Base-by-base conservation (phyloP, 2,888 invertebrate species). In the Ormyrus rosae region DNA sequence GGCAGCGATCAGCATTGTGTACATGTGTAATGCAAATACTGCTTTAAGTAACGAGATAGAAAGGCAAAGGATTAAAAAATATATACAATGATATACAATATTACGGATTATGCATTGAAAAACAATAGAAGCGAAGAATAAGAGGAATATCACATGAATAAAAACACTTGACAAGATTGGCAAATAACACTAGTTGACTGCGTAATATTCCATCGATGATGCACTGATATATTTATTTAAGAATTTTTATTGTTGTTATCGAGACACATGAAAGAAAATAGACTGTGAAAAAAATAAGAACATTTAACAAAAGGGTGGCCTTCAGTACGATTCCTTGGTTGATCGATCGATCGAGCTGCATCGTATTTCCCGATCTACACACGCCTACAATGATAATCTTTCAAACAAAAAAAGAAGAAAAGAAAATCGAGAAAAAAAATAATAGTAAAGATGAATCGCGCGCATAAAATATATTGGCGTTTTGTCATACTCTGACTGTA, bases 231-330 rank as follows among this genome's bases (percentile, higher is more conserved):
- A 89, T 89, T 89, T 89, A 89, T 89, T 89, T 89, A 89, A 89
- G 88, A 89, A 89, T 88, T 89, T 89, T 89, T 89, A 89, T 89
- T 88, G 86, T 88, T 89, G 88, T 89, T 89, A 89, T 88, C 88
- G 86, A 89, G 86, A 87, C 87, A 87, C 88, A 89, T 76, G 80
- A 82, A 83, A 83, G 80, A 88, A 89, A 89, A 89, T 89, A 89
- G 89, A 89, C 88, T 89, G 88, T 89, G 89, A 89, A 89, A 87
- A 88, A 86, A 87, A 88, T 88, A 87, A 88, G 89, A 89, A 87
- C 88, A 88, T 88, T 89, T 88, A 88, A 87, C 86, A 84, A 89
- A 88, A 88, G 89, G 88, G 89, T 89, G 89, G 89, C 89, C 89
- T 89, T 83, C 88, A 88, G 88, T 89, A 89, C 88, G 86, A 89